Base-by-base conservation (phyloP, 2,888 invertebrate species). In the Caenorhabditis becei region DNA sequence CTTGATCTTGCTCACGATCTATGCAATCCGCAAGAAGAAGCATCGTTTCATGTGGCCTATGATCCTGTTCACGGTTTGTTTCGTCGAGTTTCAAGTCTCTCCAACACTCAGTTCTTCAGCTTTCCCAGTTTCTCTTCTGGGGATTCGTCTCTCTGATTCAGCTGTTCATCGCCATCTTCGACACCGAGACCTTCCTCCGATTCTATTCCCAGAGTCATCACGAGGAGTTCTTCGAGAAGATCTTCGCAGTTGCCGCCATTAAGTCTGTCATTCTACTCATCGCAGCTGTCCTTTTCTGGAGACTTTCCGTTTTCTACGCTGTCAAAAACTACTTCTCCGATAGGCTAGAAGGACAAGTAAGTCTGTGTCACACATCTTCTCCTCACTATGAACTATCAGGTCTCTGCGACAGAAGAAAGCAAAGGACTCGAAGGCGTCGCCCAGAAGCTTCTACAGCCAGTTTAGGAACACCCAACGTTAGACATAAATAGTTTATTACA, bases 41-140 rank as follows among this genome's bases (percentile, higher is more conserved):
- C 86, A 83, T 24, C 80, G 85, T 23, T 86, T 83, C 66, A 75
- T 86, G 74, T 86, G 86, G 86, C 86, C 86, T 8, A 80, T 84
- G 20, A 54, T 83, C 35, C 51, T 85, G 10, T 66, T 82, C 11
- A 61, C 83, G 8, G 86, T 85, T n/a, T 69, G 56, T 35, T 56
- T n/a, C n/a, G n/a, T n/a, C 4, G 32, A 4, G 10, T 10, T 32
- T 32, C 10, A 32, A 7, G 32, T 32, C 32, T 10, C 32, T 7
- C 10, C 4, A 32, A 32, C 32, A 32, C 32, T n/a, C n/a, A n/a
- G 10, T 32, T 20, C n/a, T 82, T 54, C 69, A 86, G 86, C 44
- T 53, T 1, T 53, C 66, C 1, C 77, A 84, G 71, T 83, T 83
- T 56, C 26, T 81, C 24, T 18, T 83, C 37, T 86, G 84, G 85